phyloP scores from a whole-genome alignment of 2,888 invertebrate species.

The Exocentrus adspersus region DNA sequence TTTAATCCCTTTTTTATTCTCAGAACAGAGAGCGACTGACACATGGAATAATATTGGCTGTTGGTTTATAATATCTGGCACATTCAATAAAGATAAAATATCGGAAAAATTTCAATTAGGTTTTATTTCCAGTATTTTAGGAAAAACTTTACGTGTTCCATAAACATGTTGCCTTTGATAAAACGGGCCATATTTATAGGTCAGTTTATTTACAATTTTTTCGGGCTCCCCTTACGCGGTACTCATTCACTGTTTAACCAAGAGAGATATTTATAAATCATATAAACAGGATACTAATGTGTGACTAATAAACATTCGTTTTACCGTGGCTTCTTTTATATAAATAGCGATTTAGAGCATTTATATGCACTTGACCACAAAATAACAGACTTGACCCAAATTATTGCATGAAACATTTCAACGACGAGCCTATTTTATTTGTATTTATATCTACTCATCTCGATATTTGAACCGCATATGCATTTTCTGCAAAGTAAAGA shows the following conservation, averaged over 20 bases:
- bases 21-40: too few relatives aligned
- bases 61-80: too few relatives aligned
- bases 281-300: slow-evolving; percentile 16
- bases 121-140: too few relatives aligned
- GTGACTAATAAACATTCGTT: slow-evolving; percentile 20
- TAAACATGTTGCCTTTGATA: too few relatives aligned
- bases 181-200: too few relatives aligned
- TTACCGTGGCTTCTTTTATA: slow-evolving; percentile 15
- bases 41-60: too few relatives aligned
- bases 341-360: slow-evolving; percentile 42
- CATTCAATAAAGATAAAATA: too few relatives aligned
- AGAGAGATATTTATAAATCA: slow-evolving; percentile 6
- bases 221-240: neutral
- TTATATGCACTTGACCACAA: slow-evolving; percentile 43
- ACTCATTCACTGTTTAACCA: neutral
- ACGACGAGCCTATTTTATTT: neutral
- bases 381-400: slow-evolving; percentile 41
- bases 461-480: too few relatives aligned
- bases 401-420: slow-evolving; percentile 34
- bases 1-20: too few relatives aligned
- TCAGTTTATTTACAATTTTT: neutral
- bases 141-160: too few relatives aligned
- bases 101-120: too few relatives aligned
- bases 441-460: neutral
- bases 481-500: too few relatives aligned